Percentiles rank a stretch among this genome's conserved stretches.
phyloP scores from a whole-genome alignment of 2,797 vertebrate genomes.

The Glossophaga mutica region DNA sequence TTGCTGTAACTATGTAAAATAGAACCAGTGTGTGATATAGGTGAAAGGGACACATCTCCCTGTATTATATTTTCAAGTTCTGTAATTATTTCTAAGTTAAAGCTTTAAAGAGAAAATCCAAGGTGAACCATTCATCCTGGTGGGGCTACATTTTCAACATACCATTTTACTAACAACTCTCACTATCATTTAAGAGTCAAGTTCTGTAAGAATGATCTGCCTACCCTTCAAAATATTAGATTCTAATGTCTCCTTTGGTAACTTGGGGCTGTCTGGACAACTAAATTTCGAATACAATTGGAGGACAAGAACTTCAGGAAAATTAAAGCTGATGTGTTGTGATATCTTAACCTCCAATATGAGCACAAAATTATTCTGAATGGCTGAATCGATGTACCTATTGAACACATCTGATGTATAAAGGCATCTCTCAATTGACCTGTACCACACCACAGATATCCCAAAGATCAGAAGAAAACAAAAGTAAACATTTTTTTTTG shows the following conservation, averaged over 20 bases:
- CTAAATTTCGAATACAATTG: neutral
- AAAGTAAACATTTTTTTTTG: neutral
- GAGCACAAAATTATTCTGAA: slow-evolving; percentile 23
- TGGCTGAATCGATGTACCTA: neutral
- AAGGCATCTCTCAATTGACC: slow-evolving; percentile 35
- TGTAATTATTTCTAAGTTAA: neutral
- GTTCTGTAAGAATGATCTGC: neutral
- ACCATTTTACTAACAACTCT: neutral
- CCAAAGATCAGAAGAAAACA: neutral
- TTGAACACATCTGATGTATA: slow-evolving; percentile 37
- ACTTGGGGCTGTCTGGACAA: neutral
- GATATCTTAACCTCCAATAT: slow-evolving; percentile 41
- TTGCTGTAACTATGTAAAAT: neutral
- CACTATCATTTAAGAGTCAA: neutral
- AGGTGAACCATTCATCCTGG: neutral
- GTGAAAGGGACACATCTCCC: neutral
- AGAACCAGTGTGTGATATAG: neutral
- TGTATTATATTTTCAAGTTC: neutral
- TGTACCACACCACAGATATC: slow-evolving; percentile 29
- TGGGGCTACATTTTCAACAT: neutral
- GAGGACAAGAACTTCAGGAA: slow-evolving; percentile 21
- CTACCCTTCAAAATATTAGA: neutral
- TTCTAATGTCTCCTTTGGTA: neutral
- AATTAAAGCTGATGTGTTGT: neutral
- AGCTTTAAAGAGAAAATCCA: neutral